phyloP scores from a whole-genome alignment of 2,888 invertebrate genomes.

The Callimorpha dominula region DNA sequence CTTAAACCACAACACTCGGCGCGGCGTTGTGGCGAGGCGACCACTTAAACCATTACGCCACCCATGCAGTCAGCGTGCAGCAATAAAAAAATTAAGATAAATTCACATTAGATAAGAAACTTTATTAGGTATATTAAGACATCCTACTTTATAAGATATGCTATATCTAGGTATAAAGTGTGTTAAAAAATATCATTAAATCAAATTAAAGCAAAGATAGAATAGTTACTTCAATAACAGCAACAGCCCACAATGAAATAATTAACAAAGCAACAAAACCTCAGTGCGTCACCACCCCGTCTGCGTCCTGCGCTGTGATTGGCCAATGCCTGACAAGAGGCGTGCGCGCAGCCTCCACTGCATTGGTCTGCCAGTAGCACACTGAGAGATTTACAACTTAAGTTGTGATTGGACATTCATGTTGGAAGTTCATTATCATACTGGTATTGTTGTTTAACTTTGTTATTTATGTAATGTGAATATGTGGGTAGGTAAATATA shows the following conservation, averaged over 20 bases:
- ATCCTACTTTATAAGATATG: too few relatives aligned
- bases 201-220: background rate
- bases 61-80: too few relatives aligned
- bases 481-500: background rate
- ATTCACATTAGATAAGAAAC: too few relatives aligned
- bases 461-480: background rate
- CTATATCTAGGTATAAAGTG: too few relatives aligned
- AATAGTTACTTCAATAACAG: too few relatives aligned
- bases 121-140: too few relatives aligned
- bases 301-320: slow-evolving; percentile 32
- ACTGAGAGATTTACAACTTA: slow-evolving; percentile 3
- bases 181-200: background rate
- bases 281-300: slow-evolving; percentile 16
- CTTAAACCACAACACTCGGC: too few relatives aligned
- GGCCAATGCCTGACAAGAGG: slow-evolving; percentile 35
- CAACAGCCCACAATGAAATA: background rate
- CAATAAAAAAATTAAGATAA: too few relatives aligned
- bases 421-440: background rate
- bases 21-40: too few relatives aligned
- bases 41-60: too few relatives aligned
- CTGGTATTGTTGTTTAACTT: background rate
- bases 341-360: slow-evolving; percentile 44
- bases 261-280: slow-evolving; percentile 7
- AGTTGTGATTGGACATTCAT: slow-evolving; percentile 11
- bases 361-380: slow-evolving; percentile 21